Evolutionary conservation across 1,140 invertebrate genomes (phyloP), one percentile per base, ranked within the genome.

Genomic region (Apis cerana): DNA sequence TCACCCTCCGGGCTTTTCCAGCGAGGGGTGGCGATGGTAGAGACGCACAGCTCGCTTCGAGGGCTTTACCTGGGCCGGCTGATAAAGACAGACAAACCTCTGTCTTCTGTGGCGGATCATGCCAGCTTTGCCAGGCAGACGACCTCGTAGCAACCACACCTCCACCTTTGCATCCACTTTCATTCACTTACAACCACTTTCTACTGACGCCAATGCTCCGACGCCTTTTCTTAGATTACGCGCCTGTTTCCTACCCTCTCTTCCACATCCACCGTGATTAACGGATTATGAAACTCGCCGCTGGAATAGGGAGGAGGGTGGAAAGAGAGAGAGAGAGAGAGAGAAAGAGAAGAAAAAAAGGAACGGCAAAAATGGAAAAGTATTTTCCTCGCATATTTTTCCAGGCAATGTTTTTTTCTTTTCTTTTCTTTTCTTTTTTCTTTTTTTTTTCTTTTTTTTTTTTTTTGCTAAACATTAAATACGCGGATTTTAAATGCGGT

Each of bases 81-180:
- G 91, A 91, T 91, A 92, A 91, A 88, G 92, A 92, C 90, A 87
- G 90, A 91, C 84, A 84, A 84, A 91, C 79, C 83, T 75, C 85
- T 81, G 88, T 89, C 87, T 88, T 90, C 84, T 84, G 86, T 89
- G 87, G 79, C 85, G 83, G 90, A 90, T 91, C 91, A 87, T 85
- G 83, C 85, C 68, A 83, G 88, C 89, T 91, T 91, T 84, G 82
- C 90, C 58, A 88, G 82, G 84, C 80, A 81, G 85, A 85, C 77
- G 75, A 88, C 80, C 59, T 68, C 71, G 83, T 62, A 79, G 82
- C 84, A 81, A 85, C 80, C 84, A 81, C 84, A 82, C 78, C 78
- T 86, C 80, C 81, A 67, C 67, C 77, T 77, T 71, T 64, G 62
- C 86, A 82, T 70, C 86, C 85, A 82, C 75, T 83, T 70, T 75